These are phyloP conservation scores for Andrena bucephala DNA, from an alignment of 2,888 invertebrate genomes.

Conservation along the genomic window DNA sequence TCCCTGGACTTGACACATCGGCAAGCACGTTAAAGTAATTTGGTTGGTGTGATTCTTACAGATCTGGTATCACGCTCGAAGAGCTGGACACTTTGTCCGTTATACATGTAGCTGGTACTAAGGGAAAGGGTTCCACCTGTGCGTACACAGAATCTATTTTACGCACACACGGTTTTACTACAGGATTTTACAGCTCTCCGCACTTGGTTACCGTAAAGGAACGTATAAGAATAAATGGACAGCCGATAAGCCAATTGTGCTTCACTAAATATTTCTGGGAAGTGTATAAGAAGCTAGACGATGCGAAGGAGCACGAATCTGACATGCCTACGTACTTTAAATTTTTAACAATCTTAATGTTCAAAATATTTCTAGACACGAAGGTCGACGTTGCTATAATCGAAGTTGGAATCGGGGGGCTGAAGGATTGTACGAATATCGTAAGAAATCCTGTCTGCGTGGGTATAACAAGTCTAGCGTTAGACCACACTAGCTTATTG, in stretches of 20 bases:
- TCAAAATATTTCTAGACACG: conserved; percentile 94
- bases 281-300: conserved; percentile 89
- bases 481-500: conserved; percentile 95
- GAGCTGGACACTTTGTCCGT: conserved; percentile 91
- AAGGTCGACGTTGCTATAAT: conserved; percentile 96
- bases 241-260: conserved; percentile 89
- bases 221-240: conserved; percentile 95
- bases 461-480: conserved; percentile 95
- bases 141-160: conserved; percentile 96
- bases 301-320: conserved; percentile 86
- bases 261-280: conserved; percentile 94
- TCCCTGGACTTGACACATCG: conserved; percentile 34
- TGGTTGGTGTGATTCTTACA: conserved; percentile 72
- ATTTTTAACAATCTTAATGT: conserved; percentile 96
- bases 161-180: conserved; percentile 92
- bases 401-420: conserved; percentile 99
- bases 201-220: conserved; percentile 97
- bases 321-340: conserved; percentile 98
- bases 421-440: conserved; percentile 97
- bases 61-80: conserved; percentile 88
- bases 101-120: conserved; percentile 98
- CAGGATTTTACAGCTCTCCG: conserved; percentile 98
- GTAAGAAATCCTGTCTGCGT: conserved; percentile 93
- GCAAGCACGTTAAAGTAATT: not conserved
- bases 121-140: conserved; percentile 99